phyloP scores from a whole-genome alignment of 2,113 vertebrate genomes.

The Deroptyus accipitrinus region DNA sequence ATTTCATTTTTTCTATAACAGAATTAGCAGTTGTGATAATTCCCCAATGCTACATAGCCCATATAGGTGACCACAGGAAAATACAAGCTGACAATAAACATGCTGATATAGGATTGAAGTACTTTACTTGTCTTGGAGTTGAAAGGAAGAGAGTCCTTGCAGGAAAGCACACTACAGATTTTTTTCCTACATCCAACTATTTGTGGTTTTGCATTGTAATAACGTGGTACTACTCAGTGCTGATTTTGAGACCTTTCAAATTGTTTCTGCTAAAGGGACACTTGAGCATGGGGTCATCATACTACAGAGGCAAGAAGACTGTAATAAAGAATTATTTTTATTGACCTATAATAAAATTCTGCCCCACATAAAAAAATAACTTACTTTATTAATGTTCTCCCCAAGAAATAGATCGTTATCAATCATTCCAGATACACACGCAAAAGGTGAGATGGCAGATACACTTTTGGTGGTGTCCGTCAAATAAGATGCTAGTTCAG shows the following conservation, averaged over 20 bases:
- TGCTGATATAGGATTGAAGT: neutral
- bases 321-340: neutral
- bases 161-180: neutral
- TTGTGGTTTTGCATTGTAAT: neutral
- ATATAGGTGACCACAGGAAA: neutral
- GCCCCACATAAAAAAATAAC: neutral
- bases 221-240: neutral
- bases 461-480: constrained; percentile 20
- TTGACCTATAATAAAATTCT: neutral
- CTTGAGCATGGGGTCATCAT: neutral
- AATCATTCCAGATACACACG: constrained; percentile 9
- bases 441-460: constrained; percentile 57
- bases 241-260: neutral
- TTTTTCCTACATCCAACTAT: neutral
- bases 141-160: neutral
- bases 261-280: neutral
- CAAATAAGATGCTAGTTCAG: constrained; percentile 36
- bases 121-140: neutral
- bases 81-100: neutral
- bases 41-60: neutral
- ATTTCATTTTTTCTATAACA: neutral
- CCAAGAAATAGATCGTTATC: constrained; percentile 35
- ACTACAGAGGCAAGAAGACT: neutral
- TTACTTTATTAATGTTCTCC: constrained; percentile 30
- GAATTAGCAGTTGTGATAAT: neutral